Evolutionary conservation across 30 jellyfish, hydroid and myxozoan genomes (phyloP).

Genomic region (Clytia hemisphaerica): DNA sequence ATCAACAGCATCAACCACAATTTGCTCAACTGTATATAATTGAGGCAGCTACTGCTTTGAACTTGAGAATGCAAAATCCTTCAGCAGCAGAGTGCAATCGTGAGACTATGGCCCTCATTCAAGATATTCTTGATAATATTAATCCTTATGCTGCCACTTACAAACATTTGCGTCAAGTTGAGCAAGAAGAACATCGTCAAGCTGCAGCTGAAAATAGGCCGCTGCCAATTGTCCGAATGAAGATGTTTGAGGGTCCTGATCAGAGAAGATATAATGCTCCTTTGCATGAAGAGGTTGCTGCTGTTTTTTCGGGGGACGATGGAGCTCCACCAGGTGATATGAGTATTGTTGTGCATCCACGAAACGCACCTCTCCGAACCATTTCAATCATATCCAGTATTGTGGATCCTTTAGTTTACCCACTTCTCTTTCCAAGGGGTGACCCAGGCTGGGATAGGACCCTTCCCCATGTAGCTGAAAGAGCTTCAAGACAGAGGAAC

Average conservation of each 20-base stretch:
- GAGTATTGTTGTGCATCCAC: conserved; percentile 40
- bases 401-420: conserved; percentile 14
- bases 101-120: too few species aligned
- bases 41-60: too few species aligned
- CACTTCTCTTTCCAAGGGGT: conserved; percentile 21
- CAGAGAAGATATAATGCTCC: conserved; percentile 35
- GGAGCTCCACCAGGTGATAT: conserved; percentile 36
- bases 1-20: too few species aligned
- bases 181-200: too few species aligned
- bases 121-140: too few species aligned
- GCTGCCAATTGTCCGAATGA: too few species aligned
- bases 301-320: conserved; percentile 35
- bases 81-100: too few species aligned
- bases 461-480: neutral
- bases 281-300: conserved; percentile 26
- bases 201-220: too few species aligned
- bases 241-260: neutral
- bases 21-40: too few species aligned
- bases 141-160: too few species aligned
- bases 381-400: neutral
- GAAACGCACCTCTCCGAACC: neutral
- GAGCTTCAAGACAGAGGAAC: conserved; percentile 13
- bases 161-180: too few species aligned
- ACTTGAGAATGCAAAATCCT: too few species aligned
- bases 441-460: conserved; percentile 37